Conservation (phyloP, 2,113 vertebrate genomes). For the Solea senegalensis region DNA sequence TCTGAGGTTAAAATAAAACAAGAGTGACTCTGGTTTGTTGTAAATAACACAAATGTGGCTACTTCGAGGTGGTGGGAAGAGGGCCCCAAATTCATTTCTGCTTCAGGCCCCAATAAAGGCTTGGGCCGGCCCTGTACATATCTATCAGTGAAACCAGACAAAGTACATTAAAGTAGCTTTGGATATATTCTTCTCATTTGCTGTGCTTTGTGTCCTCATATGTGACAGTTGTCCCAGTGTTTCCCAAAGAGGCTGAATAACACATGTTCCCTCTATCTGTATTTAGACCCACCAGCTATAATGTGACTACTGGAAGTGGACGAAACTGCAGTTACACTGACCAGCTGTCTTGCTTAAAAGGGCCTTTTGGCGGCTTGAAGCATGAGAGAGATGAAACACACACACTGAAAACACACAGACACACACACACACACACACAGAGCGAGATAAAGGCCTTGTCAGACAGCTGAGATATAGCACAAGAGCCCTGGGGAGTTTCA, state of each 20-base stretch:
- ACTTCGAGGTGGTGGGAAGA: no score
- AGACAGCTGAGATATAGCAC: conserved; percentile 76
- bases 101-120: no score
- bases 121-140: no score
- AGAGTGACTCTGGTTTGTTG: no score
- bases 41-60: no score
- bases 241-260: background rate
- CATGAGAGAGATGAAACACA: conserved; percentile 51
- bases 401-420: conserved; percentile 15
- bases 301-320: conserved; percentile 66
- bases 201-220: no score
- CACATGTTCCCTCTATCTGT: conserved; percentile 27
- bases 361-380: conserved; percentile 52
- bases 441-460: conserved; percentile 63
- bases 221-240: background rate
- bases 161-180: no score
- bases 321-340: conserved; percentile 72
- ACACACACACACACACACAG: conserved; percentile 36
- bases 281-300: conserved; percentile 40
- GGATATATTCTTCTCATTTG: no score
- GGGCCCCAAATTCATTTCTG: no score
- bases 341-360: conserved; percentile 78
- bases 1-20: no score
- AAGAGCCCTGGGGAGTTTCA: conserved; percentile 74
- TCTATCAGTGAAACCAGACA: no score